A percentile compares a stretch with the other conserved stretches of the same genome.
phyloP scores from a whole-genome alignment of 2,113 vertebrate genomes.

The Hucho hucho region DNA sequence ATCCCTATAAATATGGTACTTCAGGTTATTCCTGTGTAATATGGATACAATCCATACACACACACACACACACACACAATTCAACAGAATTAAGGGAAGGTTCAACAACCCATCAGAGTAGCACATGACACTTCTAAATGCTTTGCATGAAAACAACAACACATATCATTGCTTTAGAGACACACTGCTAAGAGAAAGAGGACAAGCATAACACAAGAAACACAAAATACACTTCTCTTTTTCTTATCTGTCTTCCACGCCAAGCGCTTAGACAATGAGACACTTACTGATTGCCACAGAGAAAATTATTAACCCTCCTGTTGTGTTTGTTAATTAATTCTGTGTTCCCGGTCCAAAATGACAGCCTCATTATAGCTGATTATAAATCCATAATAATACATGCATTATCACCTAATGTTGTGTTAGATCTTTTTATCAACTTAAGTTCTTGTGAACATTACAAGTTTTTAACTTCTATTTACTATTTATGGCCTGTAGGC shows the following conservation, averaged over 20 bases:
- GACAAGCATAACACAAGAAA: neutral
- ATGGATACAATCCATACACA: neutral
- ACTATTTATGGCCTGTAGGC: too few relatives aligned
- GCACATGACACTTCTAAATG: slow-evolving; percentile 29
- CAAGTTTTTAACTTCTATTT: too few relatives aligned
- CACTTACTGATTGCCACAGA: too few relatives aligned
- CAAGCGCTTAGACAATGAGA: too few relatives aligned
- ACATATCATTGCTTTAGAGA: slow-evolving; percentile 5
- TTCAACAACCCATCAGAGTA: slow-evolving; percentile 14
- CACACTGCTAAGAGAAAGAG: neutral
- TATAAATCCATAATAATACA: too few relatives aligned
- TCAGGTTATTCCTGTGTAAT: neutral
- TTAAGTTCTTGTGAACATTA: too few relatives aligned
- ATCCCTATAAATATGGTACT: neutral
- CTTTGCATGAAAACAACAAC: slow-evolving; percentile 32
- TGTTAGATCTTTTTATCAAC: too few relatives aligned
- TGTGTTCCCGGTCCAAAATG: too few relatives aligned
- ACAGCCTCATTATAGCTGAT: too few relatives aligned
- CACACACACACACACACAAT: neutral
- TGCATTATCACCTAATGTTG: too few relatives aligned
- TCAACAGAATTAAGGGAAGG: slow-evolving; percentile 24
- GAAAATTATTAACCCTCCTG: too few relatives aligned
- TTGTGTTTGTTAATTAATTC: too few relatives aligned
- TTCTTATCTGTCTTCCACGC: neutral
- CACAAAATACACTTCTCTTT: neutral